Evolutionary conservation across 2,888 invertebrate genomes (phyloP), one percentile per base, ranked within the genome.

Genomic region (Nymphalis urticae): DNA sequence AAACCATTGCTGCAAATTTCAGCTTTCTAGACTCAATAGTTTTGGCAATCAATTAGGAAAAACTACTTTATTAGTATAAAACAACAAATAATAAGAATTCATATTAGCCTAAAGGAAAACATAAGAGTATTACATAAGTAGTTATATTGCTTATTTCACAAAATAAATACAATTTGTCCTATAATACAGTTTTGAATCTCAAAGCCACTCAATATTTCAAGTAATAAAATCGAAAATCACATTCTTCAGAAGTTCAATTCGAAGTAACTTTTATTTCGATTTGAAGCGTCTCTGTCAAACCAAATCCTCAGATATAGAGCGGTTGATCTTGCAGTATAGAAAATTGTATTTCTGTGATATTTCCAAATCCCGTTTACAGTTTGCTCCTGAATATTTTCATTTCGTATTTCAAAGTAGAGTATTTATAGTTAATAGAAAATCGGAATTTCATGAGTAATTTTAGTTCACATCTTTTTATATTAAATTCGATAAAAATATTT

Each of bases 321-420:
- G 78, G 77, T 79, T 80, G 83, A 83, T 86, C 82, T 67, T 51
- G 19, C 68, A 68, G 64, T 68, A 66, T 58, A 87, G 86, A 86
- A 88, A 88, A 89, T 88, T 86, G 86, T 88, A 81, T 87, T 83
- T 82, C 75, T 75, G 51, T 63, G 58, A 70, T 68, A 70, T 72
- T 61, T 68, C 48, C 51, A 82, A 84, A 84, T 83, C 83, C 80
- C 48, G 62, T 69, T 68, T 56, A 64, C 68, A 62, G 62, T 61
- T 63, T 36, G 67, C 70, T 70, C 66, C 69, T 71, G 65, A 64
- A 69, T 53, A 61, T 60, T 68, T 71, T 64, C 50, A 27, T 68
- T 27, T 48, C 36, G 47, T 56, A 62, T 66, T 32, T 36, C n/a
- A 47, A 48, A 62, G 21, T 62, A 19, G 54, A 21, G 48, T 32